Evolutionary conservation across 2,888 invertebrate genomes (phyloP).

Genomic region (Mesochorus sp.): DNA sequence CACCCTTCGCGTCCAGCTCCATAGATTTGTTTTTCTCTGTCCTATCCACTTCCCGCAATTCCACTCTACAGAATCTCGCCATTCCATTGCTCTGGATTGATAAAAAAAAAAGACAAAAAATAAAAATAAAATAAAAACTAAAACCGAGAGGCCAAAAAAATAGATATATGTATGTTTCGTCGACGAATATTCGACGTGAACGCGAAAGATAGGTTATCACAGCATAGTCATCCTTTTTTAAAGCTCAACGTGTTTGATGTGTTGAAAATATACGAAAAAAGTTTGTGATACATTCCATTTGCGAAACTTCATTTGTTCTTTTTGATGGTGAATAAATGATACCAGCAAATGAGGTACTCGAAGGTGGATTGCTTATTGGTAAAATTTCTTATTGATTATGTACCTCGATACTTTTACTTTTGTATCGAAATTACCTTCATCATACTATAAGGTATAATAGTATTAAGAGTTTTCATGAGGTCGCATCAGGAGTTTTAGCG

Average conservation of each 20-base stretch:
- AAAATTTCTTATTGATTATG: not conserved
- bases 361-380: not conserved
- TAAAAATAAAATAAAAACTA: not conserved
- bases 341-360: too few species aligned
- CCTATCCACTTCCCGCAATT: conserved; percentile 1
- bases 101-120: not conserved
- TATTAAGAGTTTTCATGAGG: conserved; percentile 30
- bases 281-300: not conserved
- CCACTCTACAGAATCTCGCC: conserved; percentile 5
- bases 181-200: not conserved
- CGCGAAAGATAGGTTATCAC: not conserved
- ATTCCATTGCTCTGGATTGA: conserved; percentile 16
- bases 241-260: not conserved
- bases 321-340: not conserved
- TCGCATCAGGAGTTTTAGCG: conserved; percentile 44
- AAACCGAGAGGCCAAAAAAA: not conserved
- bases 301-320: not conserved
- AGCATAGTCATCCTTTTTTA: not conserved
- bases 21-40: conserved; percentile 20
- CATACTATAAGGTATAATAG: not conserved
- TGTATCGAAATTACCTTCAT: not conserved
- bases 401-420: not conserved
- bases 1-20: conserved; percentile 21
- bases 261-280: not conserved
- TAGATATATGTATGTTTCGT: not conserved